Base-by-base conservation (phyloP, 2,888 invertebrate genomes). In the Xestoiulus laeticollis region DNA sequence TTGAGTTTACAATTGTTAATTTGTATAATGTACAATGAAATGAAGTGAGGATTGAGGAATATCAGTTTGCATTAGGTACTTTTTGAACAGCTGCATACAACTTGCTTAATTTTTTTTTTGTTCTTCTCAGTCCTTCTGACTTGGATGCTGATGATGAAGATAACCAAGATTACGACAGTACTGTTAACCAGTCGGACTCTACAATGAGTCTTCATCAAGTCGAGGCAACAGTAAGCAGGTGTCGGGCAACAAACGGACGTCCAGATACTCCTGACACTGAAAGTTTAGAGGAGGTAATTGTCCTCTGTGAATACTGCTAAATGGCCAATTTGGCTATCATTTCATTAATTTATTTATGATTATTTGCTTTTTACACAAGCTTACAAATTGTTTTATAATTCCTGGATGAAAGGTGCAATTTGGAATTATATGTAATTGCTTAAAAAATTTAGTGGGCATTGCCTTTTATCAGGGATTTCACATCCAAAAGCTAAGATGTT, bases 71-170 rank as follows among this genome's bases (percentile, higher is more conserved):
- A 8, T 38, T 38, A n/a, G n/a, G n/a, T 38, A 38, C 8, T 38
- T 38, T 38, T 8, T 38, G 8, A 38, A 38, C 38, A 38, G 38
- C 5, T 38, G 38, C 38, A 5, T 38, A 38, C 0, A 38, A 5
- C 38, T 38, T 0, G n/a, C n/a, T n/a, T n/a, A n/a, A n/a, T n/a
- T 48, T 48, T 59, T 59, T 0, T n/a, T 83, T 19, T 16, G 8
- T 8, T 33, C 30, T 83, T 38, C 90, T 84, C 90, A 94, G 94
- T 91, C 94, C 94, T 84, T 94, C 94, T 88, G 94, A 94, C 91
- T 91, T 94, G 89, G 94, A 94, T 90, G 94, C 94, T 48, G 94
- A 94, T 89, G 93, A 94, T 89, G 94, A 94, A 90, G 94, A 94
- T 90, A 94, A 94, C 90, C 92, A 94, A 90, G 93, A 93, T 89